Percentiles rank a stretch among this genome's conserved stretches.
These are phyloP conservation scores for Parasteatoda lunata DNA, from an alignment of 2,888 invertebrate genomes.

Conservation along the genomic window DNA sequence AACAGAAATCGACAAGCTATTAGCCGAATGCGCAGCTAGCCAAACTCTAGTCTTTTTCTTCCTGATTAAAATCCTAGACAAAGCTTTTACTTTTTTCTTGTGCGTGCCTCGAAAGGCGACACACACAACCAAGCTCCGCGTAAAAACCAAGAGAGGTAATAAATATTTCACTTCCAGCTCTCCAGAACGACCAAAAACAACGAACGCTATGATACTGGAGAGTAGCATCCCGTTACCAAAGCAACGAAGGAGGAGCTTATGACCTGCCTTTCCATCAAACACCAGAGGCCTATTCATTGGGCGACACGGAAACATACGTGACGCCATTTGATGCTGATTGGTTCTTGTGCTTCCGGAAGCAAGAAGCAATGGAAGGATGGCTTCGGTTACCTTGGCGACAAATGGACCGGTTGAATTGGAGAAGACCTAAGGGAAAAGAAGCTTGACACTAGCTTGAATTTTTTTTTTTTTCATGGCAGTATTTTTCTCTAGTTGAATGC, in stretches of 20 bases:
- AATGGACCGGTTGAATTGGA: slow-evolving; percentile 65
- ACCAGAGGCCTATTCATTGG: slow-evolving; percentile 64
- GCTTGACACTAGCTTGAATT: slow-evolving; percentile 62
- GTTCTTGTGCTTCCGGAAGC: slow-evolving; percentile 49
- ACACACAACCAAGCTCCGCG: slow-evolving; percentile 13
- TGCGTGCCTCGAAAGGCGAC: slow-evolving; percentile 6
- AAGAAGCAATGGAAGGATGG: not conserved
- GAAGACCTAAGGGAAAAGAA: slow-evolving; percentile 64
- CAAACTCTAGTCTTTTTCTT: slow-evolving; percentile 28
- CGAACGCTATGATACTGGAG: not conserved
- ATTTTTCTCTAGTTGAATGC: slow-evolving; percentile 15
- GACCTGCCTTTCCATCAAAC: slow-evolving; percentile 61
- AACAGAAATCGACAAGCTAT: not conserved
- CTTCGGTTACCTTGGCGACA: slow-evolving; percentile 63
- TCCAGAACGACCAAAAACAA: slow-evolving; percentile 48
- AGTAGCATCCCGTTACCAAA: slow-evolving; percentile 44
- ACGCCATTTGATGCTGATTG: slow-evolving; percentile 67
- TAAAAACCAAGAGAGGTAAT: slow-evolving; percentile 52
- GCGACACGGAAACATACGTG: slow-evolving; percentile 66
- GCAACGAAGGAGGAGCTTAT: slow-evolving; percentile 51
- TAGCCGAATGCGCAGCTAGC: not conserved
- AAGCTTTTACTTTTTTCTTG: slow-evolving; percentile 37
- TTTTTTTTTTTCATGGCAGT: slow-evolving; percentile 5
- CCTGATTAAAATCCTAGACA: slow-evolving; percentile 55
- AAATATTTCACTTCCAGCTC: slow-evolving; percentile 62